Evolutionary conservation across 2,888 invertebrate genomes (phyloP), one percentile per base, ranked within the genome.

Genomic region (Micoletzkya japonica): DNA sequence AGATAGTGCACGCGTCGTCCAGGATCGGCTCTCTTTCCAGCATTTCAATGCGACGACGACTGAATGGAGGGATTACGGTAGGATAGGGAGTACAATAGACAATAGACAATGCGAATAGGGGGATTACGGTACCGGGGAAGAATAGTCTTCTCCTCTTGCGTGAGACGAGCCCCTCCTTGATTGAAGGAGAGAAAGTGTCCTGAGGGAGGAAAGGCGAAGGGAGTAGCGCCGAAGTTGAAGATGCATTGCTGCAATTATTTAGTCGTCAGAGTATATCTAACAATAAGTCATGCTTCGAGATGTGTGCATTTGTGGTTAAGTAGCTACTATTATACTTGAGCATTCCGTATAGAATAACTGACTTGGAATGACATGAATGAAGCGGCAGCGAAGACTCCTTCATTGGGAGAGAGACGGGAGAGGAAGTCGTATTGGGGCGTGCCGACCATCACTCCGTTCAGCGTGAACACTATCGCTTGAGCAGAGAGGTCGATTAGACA

Each of bases 281-380:
- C n/a, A n/a, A n/a, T n/a, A n/a, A n/a, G n/a, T n/a, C n/a, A n/a
- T n/a, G n/a, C n/a, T n/a, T n/a, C n/a, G 36, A 36, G 14, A 17
- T 6, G n/a, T 36, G 1, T 7, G 10, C 28, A 26, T 28, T 60
- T 4, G 37, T 32, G 32, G 10, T 57, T 57, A 30, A 56, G 28
- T 56, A n/a, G 6, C 6, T 7, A 95, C 87, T 95, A 95, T 61
- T n/a, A n/a, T n/a, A n/a, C n/a, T n/a, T n/a, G n/a, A n/a, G n/a
- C n/a, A n/a, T n/a, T n/a, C n/a, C n/a, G n/a, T n/a, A n/a, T n/a
- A n/a, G n/a, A n/a, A n/a, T n/a, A n/a, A n/a, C n/a, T n/a, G 85
- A 94, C 94, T 86, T 95, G 95, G 89, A 93, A 95, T 74, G 94
- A 93, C 94, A 94, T 95, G 87, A 95, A 94, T 86, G 93, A 94